Percentiles rank a stretch among this genome's conserved stretches.
These are phyloP conservation scores for Barbus barbus DNA, from an alignment of 2,113 vertebrate species.

Conservation along the genomic window DNA sequence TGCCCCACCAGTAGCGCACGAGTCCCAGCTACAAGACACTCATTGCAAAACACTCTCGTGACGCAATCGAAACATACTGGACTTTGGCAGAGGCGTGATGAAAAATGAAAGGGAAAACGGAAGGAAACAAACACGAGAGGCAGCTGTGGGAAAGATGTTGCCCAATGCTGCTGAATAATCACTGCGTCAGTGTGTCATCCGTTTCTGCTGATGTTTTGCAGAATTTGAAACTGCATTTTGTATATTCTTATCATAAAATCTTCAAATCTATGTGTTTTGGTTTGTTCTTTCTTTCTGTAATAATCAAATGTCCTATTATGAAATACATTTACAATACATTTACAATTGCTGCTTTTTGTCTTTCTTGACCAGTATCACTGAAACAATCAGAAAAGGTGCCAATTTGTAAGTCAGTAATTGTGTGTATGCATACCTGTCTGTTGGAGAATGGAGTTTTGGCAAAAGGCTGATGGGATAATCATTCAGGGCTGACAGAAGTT, in stretches of 20 bases:
- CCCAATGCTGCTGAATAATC: not conserved
- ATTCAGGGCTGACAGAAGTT: too few species aligned
- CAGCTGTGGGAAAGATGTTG: not conserved
- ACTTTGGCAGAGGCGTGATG: not conserved
- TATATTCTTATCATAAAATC: conserved; percentile 25
- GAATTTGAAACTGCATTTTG: conserved; percentile 30
- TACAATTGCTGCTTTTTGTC: not conserved
- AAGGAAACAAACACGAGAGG: not conserved
- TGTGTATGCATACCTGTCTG: not conserved
- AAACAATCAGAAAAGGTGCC: not conserved
- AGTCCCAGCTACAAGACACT: conserved; percentile 58
- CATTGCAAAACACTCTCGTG: not conserved
- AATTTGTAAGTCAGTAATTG: not conserved
- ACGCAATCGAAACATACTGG: not conserved
- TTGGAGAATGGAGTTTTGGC: too few species aligned
- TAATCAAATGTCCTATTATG: not conserved
- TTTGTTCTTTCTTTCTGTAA: conserved; percentile 28
- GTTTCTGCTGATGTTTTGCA: conserved; percentile 5
- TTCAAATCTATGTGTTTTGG: conserved; percentile 14
- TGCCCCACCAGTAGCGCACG: conserved; percentile 59
- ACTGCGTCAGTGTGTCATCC: not conserved
- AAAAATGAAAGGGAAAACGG: not conserved
- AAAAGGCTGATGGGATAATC: too few species aligned
- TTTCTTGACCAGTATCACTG: not conserved
- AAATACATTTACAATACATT: not conserved